phyloP scores from a whole-genome alignment of 2,797 vertebrate genomes.

The Craterocephalus amniculus region DNA sequence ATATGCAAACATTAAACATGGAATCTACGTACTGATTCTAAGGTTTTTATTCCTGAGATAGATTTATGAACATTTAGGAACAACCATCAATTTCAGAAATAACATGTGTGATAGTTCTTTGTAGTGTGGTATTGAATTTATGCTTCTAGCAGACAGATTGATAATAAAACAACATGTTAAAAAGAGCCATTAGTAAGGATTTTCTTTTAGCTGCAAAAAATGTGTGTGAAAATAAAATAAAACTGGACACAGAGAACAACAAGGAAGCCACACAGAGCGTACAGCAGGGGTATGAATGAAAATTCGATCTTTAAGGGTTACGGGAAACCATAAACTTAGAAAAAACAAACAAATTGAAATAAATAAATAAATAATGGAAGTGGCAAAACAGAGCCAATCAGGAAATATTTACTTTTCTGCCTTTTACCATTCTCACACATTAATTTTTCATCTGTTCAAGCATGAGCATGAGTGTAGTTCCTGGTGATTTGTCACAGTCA shows the following conservation, averaged over 20 bases:
- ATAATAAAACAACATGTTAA: constrained; percentile 31
- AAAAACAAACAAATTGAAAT: too few species aligned
- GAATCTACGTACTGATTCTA: constrained; percentile 10
- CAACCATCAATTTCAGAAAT: constrained; percentile 17
- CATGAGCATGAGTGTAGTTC: background rate
- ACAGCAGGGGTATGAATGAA: constrained; percentile 7
- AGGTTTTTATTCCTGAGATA: constrained; percentile 25
- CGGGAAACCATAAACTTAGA: constrained; percentile 8
- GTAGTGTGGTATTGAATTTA: too few species aligned
- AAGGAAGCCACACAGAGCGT: constrained; percentile 4
- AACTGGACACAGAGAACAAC: background rate
- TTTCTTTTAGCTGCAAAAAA: background rate
- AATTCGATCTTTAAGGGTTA: constrained; percentile 11
- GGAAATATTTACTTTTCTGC: background rate
- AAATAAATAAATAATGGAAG: too few species aligned
- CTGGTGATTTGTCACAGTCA: constrained; percentile 8
- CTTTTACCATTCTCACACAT: constrained; percentile 3
- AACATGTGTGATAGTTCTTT: background rate
- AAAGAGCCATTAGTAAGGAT: constrained; percentile 24
- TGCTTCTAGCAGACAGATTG: background rate
- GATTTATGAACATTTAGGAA: constrained; percentile 5
- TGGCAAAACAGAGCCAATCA: background rate
- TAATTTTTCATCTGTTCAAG: constrained; percentile 4
- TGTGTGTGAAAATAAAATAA: constrained; percentile 8
- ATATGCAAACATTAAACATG: constrained; percentile 37